phyloP scores from a whole-genome alignment of 2,113 vertebrate species.

The Ifrita kowaldi region DNA sequence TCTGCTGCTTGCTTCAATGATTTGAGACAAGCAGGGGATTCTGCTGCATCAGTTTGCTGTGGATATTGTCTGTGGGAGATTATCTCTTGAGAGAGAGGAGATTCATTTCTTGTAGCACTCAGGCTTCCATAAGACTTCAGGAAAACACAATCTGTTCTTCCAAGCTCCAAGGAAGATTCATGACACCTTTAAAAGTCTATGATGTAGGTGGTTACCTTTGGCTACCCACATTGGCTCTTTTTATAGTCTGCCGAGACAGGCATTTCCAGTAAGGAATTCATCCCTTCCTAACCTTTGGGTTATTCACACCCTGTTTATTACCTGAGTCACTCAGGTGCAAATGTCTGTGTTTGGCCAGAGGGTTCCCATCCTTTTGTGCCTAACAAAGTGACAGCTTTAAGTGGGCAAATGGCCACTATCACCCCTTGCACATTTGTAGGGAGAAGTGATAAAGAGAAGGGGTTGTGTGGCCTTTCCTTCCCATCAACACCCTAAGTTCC shows the following conservation, averaged over 20 bases:
- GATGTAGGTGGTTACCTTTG: not conserved
- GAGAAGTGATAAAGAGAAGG: not conserved
- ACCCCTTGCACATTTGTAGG: not conserved
- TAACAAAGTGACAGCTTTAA: not conserved
- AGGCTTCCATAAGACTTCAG: not conserved
- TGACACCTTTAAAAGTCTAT: not conserved
- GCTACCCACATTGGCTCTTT: not conserved
- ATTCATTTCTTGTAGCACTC: not conserved
- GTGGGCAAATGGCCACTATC: not conserved
- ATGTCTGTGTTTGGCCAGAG: not conserved
- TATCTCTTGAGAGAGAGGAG: not conserved
- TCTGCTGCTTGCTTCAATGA: not conserved
- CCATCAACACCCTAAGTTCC: not conserved
- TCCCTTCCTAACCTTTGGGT: not conserved
- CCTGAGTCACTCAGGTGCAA: not conserved
- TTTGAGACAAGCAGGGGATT: not conserved
- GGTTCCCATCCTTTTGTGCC: not conserved
- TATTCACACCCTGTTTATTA: not conserved
- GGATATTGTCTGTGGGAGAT: not conserved
- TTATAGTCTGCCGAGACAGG: not conserved
- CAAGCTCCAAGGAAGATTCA: not conserved
- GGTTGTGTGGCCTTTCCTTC: not conserved
- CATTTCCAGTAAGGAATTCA: not conserved
- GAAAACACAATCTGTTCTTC: not conserved
- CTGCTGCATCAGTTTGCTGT: not conserved